These are phyloP conservation scores for Reticulitermes speratus DNA, from an alignment of 1,140 invertebrate genomes.

Conservation along the genomic window DNA sequence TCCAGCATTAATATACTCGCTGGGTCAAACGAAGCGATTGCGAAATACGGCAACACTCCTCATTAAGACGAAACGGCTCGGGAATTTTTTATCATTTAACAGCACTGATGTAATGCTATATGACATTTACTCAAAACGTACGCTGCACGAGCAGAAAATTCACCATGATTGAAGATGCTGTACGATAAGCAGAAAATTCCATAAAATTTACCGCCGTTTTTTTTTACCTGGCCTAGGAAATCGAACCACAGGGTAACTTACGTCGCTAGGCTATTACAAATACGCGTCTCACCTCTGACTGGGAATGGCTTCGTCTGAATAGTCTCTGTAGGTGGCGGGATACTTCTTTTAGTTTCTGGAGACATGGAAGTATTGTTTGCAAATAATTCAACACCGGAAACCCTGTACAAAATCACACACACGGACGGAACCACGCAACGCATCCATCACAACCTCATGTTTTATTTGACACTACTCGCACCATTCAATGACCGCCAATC, in stretches of 20 bases:
- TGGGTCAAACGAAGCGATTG: too few species aligned
- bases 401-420: slow-evolving; percentile 10
- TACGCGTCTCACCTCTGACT: slow-evolving; percentile 64
- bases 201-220: too few species aligned
- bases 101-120: too few species aligned
- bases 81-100: too few species aligned
- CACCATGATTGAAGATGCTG: too few species aligned
- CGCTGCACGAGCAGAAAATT: too few species aligned
- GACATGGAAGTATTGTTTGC: slow-evolving; percentile 32
- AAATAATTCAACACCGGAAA: slow-evolving; percentile 23
- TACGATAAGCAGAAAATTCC: too few species aligned
- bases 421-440: slow-evolving; percentile 26
- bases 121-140: too few species aligned
- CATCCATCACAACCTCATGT: slow-evolving; percentile 31
- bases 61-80: too few species aligned
- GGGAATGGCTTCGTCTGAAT: slow-evolving; percentile 85
- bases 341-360: slow-evolving; percentile 35
- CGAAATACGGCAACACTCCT: too few species aligned
- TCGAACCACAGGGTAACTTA: neutral
- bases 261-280: neutral
- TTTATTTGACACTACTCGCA: slow-evolving; percentile 31
- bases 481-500: slow-evolving; percentile 28
- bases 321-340: slow-evolving; percentile 54
- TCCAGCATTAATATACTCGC: too few species aligned
- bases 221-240: neutral